These are phyloP conservation scores for Melangyna quadrimaculata DNA, from an alignment of 2,888 invertebrate species.

Conservation along the genomic window DNA sequence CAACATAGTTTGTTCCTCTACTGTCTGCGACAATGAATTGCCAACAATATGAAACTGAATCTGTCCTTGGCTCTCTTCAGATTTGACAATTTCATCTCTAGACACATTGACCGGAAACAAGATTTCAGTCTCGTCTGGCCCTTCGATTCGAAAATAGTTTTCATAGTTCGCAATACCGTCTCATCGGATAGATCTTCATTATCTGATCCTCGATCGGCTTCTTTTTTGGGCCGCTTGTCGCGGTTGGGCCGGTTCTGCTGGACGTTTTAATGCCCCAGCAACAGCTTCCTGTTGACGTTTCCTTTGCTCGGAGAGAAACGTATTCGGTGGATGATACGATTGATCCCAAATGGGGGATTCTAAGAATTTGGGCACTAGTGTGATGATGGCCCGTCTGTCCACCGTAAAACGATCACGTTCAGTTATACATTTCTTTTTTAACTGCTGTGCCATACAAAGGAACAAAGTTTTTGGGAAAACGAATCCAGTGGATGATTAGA, in stretches of 20 bases:
- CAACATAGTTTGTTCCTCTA: slow-evolving; percentile 92
- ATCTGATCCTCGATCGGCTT: too few relatives aligned
- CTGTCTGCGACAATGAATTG: slow-evolving; percentile 91
- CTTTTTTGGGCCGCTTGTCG: too few relatives aligned
- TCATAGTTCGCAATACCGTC: slow-evolving; percentile 89
- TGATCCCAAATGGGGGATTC: slow-evolving; percentile 95
- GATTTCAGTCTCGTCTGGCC: slow-evolving; percentile 79
- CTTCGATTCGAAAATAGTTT: slow-evolving; percentile 89
- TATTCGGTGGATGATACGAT: slow-evolving; percentile 85
- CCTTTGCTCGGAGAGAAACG: slow-evolving; percentile 73
- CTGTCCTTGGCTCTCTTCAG: slow-evolving; percentile 91
- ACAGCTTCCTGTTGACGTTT: slow-evolving; percentile 73
- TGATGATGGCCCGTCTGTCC: slow-evolving; percentile 88
- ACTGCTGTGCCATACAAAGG: slow-evolving; percentile 88
- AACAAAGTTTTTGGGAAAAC: too few relatives aligned
- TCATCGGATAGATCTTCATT: slow-evolving; percentile 88
- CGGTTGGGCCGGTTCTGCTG: too few relatives aligned
- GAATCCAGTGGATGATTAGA: too few relatives aligned
- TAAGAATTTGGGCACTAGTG: slow-evolving; percentile 93
- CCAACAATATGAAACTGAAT: slow-evolving; percentile 95
- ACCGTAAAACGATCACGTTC: slow-evolving; percentile 93
- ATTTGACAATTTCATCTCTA: slow-evolving; percentile 92
- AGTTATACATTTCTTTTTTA: slow-evolving; percentile 92
- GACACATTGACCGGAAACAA: slow-evolving; percentile 90
- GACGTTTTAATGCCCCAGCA: slow-evolving; percentile 13